Percentiles rank a stretch among this genome's conserved stretches.
Evolutionary conservation across 64 coral and sea anemone genomes (phyloP).

Genomic region (Montipora cactus): DNA sequence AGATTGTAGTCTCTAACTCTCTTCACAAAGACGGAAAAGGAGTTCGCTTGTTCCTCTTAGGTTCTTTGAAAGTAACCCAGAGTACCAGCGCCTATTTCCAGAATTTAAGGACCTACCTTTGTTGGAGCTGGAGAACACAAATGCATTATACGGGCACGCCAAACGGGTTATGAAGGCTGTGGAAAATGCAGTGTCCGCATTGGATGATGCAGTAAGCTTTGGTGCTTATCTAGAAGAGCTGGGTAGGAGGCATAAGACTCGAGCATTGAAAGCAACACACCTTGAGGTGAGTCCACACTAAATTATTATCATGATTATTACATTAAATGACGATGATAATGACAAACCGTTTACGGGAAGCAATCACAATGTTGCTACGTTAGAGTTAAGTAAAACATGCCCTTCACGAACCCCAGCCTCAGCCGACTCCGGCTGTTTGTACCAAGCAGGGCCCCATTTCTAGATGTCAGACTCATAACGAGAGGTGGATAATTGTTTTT

Average conservation of each 20-base stretch:
- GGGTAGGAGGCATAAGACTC: slow-evolving; percentile 71
- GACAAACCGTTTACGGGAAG: too few relatives aligned
- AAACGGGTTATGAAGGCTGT: slow-evolving; percentile 91
- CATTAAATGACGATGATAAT: too few relatives aligned
- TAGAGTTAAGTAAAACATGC: too few relatives aligned
- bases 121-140: slow-evolving; percentile 78
- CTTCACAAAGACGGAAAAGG: neutral
- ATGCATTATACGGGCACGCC: slow-evolving; percentile 81
- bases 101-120: slow-evolving; percentile 81
- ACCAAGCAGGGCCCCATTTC: too few relatives aligned
- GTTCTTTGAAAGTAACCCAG: slow-evolving; percentile 87
- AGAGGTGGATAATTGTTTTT: too few relatives aligned
- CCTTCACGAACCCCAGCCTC: too few relatives aligned
- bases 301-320: too few relatives aligned
- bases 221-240: slow-evolving; percentile 82
- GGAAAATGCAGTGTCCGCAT: slow-evolving; percentile 79
- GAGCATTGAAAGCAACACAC: slow-evolving; percentile 67
- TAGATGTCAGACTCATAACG: too few relatives aligned
- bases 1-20: too few relatives aligned
- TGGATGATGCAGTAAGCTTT: slow-evolving; percentile 79
- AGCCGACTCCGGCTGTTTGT: too few relatives aligned
- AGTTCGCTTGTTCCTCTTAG: slow-evolving; percentile 19
- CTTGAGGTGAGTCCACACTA: slow-evolving; percentile 62
- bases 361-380: too few relatives aligned
- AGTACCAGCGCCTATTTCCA: slow-evolving; percentile 84